Evolutionary conservation across 2,888 invertebrate species (phyloP).

Genomic region (Heliconius charithonia): DNA sequence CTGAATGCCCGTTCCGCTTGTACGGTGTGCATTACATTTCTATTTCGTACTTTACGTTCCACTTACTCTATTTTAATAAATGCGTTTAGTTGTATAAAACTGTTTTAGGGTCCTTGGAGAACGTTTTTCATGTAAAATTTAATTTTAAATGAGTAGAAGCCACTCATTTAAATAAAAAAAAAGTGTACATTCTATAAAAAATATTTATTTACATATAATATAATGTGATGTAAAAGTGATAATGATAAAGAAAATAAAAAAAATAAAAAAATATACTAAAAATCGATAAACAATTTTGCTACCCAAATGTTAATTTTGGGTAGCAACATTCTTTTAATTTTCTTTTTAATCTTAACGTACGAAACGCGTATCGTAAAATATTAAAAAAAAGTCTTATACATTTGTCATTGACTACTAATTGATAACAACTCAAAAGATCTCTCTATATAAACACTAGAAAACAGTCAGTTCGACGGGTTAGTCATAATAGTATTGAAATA

Average conservation of each 20-base stretch:
- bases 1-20: slow-evolving; percentile 30
- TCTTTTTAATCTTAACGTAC: no score
- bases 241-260: background rate
- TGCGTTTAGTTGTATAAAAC: slow-evolving; percentile 15
- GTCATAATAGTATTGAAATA: background rate
- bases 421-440: no score
- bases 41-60: slow-evolving; percentile 19
- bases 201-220: background rate
- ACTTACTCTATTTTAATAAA: slow-evolving; percentile 22
- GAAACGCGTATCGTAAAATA: background rate
- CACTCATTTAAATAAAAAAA: background rate
- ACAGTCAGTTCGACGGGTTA: no score
- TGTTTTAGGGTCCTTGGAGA: slow-evolving; percentile 9
- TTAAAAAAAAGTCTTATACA: background rate
- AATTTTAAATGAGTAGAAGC: slow-evolving; percentile 5
- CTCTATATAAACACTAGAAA: no score
- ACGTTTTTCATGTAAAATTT: slow-evolving; percentile 7
- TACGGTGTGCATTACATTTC: slow-evolving; percentile 27
- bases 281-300: background rate
- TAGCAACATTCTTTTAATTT: no score
- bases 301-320: no score
- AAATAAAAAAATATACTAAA: no score
- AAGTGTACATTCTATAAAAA: background rate
- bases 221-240: background rate
- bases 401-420: no score